Evolutionary conservation across 2,113 vertebrate genomes (phyloP), one percentile per base, ranked within the genome.

Genomic region (Syngnathus typhle): DNA sequence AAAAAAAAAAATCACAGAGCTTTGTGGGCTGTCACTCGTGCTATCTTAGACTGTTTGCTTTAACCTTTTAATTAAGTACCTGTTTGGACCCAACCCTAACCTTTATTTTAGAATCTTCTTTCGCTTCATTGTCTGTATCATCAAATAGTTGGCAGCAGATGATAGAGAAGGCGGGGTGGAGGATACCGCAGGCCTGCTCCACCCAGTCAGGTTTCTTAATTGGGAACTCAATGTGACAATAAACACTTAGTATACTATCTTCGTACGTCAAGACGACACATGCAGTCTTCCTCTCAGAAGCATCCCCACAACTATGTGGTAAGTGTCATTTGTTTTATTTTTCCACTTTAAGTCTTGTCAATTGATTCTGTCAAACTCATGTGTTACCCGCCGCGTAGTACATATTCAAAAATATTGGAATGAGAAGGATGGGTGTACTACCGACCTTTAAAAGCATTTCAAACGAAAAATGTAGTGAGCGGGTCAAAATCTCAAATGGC

Each of bases 181-280:
- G 44, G 13, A 46, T 46, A 13, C 13, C 44, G 15, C 13, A 46
- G 44, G 3, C 44, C 44, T 16, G 44, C 44, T 16, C 44, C 44
- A 15, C 44, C 44, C 77, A 76, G 80, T 69, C 71, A 76, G 72
- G 77, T 73, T 82, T 76, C 87, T 89, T 89, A 91, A 92, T 89
- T 89, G 89, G 90, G 90, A 89, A 87, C 87, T 89, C 88, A 90
- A 82, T 71, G 78, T 89, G 90, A 89, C 89, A 89, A 82, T 85
- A 81, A 88, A 83, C 69, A 69, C 87, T 87, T 82, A 82, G 88
- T 90, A 91, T 3, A 32, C 27, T 32, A 91, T 90, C 89, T 90
- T 82, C 89, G 85, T 81, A 79, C 51, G 83, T 84, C 86, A 90
- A 85, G 88, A 75, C 74, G 78, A 82, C 81, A 78, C 81, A 71